phyloP scores from a whole-genome alignment of 2,113 vertebrate species.

The Clinocottus analis region DNA sequence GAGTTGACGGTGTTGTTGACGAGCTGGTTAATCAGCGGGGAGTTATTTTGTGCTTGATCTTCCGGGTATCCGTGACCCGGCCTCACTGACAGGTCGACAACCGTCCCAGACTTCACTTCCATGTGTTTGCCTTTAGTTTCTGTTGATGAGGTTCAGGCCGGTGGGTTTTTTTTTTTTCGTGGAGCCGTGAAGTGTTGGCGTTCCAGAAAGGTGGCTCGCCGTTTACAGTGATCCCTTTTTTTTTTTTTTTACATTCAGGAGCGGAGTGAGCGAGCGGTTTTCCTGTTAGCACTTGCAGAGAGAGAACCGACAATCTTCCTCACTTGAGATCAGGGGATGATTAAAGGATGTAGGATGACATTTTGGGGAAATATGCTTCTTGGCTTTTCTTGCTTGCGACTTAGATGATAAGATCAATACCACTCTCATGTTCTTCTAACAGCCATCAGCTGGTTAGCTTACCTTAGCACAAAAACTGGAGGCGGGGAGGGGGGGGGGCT shows the following conservation, averaged over 20 bases:
- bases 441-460: background rate
- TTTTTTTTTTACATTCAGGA: background rate
- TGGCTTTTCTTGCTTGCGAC: background rate
- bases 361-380: conserved; percentile 1
- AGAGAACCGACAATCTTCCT: background rate
- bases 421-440: background rate
- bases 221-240: background rate
- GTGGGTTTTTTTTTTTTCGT: background rate
- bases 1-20: conserved; percentile 15
- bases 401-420: conserved; percentile 15
- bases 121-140: background rate
- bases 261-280: background rate
- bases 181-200: background rate
- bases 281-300: conserved; percentile 7
- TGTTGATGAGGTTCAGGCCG: background rate
- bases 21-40: conserved; percentile 40
- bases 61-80: conserved; percentile 24
- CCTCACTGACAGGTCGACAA: conserved; percentile 2
- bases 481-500: too few relatives aligned
- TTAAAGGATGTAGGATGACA: conserved; percentile 9
- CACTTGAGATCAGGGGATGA: background rate
- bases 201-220: background rate
- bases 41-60: conserved; percentile 36
- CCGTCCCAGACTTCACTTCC: background rate
- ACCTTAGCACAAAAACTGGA: background rate